phyloP scores from a whole-genome alignment of 2,888 invertebrate species.

The Drosophila falleni region DNA sequence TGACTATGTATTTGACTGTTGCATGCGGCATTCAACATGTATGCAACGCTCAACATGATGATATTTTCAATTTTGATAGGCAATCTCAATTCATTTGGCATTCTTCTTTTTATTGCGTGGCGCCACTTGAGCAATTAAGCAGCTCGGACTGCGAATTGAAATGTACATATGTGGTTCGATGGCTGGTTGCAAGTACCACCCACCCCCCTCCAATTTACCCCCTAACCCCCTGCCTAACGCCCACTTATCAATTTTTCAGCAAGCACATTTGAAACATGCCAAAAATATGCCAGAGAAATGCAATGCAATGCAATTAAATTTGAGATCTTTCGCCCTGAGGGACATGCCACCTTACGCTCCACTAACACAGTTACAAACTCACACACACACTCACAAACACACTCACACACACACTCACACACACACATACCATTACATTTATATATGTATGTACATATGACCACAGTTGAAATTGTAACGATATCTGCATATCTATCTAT shows the following conservation, averaged over 20 bases:
- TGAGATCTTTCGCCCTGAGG: slow-evolving; percentile 13
- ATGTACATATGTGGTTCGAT: background rate
- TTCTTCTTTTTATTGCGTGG: slow-evolving; percentile 11
- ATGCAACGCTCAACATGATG: background rate
- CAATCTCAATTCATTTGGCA: slow-evolving; percentile 25
- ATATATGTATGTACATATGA: background rate
- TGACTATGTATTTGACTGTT: slow-evolving; percentile 17
- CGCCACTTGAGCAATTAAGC: slow-evolving; percentile 54
- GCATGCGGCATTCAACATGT: background rate
- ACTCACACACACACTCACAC: background rate
- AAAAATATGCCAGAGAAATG: slow-evolving; percentile 40
- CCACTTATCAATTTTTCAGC: slow-evolving; percentile 45
- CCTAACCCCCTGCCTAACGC: slow-evolving; percentile 12
- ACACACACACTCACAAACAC: background rate
- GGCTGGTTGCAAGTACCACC: background rate
- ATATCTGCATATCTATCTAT: slow-evolving; percentile 20
- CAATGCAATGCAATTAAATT: slow-evolving; percentile 61
- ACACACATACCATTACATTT: background rate
- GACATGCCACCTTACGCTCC: slow-evolving; percentile 4
- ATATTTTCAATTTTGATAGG: slow-evolving; percentile 28
- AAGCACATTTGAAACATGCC: slow-evolving; percentile 29
- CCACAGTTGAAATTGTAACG: slow-evolving; percentile 6
- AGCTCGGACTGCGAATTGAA: slow-evolving; percentile 9
- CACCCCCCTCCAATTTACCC: background rate
- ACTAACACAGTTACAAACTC: slow-evolving; percentile 25